phyloP scores from a whole-genome alignment of 2,888 invertebrate species.

The Vesta saturnalis region DNA sequence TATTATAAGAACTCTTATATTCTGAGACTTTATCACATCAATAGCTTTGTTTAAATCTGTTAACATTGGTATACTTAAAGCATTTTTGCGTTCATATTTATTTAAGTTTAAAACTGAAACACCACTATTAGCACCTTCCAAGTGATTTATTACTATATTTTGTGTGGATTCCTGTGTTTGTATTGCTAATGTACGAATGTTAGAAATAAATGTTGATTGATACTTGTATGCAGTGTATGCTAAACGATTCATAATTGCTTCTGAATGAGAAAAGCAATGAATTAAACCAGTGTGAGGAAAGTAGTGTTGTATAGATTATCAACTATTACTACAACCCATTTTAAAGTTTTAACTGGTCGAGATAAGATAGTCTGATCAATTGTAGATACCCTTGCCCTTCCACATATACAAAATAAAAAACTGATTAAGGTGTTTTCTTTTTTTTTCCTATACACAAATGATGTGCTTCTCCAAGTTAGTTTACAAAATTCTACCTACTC shows the following conservation, averaged over 20 bases:
- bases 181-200: neutral
- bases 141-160: slow-evolving; percentile 1
- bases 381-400: too few relatives aligned
- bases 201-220: neutral
- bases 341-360: too few relatives aligned
- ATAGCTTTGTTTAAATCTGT: slow-evolving; percentile 76
- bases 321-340: too few relatives aligned
- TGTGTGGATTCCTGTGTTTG: neutral
- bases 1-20: slow-evolving; percentile 83
- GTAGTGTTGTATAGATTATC: too few relatives aligned
- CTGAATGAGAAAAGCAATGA: too few relatives aligned
- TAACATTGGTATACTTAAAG: slow-evolving; percentile 75
- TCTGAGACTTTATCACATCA: slow-evolving; percentile 76
- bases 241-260: neutral
- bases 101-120: slow-evolving; percentile 86
- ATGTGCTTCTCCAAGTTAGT: too few relatives aligned
- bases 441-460: too few relatives aligned
- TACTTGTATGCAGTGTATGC: neutral
- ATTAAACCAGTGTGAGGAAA: too few relatives aligned
- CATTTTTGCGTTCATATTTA: slow-evolving; percentile 82
- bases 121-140: slow-evolving; percentile 65
- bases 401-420: too few relatives aligned
- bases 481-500: too few relatives aligned
- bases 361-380: too few relatives aligned
- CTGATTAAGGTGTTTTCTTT: too few relatives aligned